Evolutionary conservation across 2,797 vertebrate genomes (phyloP), one percentile per base, ranked within the genome.

Genomic region (Masticophis lateralis): DNA sequence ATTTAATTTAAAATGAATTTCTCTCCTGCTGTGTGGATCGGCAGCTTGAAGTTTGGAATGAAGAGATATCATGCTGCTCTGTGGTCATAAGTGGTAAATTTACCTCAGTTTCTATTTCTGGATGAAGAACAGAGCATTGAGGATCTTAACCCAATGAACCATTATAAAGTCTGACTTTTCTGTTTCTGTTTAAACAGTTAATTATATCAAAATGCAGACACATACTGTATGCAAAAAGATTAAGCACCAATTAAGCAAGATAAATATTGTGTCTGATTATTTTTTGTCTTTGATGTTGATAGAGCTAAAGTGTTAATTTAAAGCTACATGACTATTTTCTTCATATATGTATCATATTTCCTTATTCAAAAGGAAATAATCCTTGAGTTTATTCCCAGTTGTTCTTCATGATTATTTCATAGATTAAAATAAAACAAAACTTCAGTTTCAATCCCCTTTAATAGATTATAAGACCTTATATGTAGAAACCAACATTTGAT

Each of bases 1-100:
- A 83, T 95, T 96, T 96, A 94, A 96, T 96, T 97, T 96, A 96
- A 96, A 97, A 96, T 4, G 74, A 96, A 94, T 96, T 90, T 94
- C 94, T 95, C 91, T 95, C 94, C 94, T 83, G 57, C 51, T 95
- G 95, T 94, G 94, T 93, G 92, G 92, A 92, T 92, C 95, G 92
- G 92, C 43, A 0, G 83, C 92, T 94, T 94, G 95, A 96, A 96
- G 95, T 92, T 61, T 92, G 91, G 94, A 94, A 93, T 56, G 91
- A 95, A 95, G 93, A 74, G 61, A 91, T 96, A 93, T 96, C 95
- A 95, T 94, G 94, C 90, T 89, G 94, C 90, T 95, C 32, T 13
- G 56, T 16, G 14, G 95, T 95, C 96, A 87, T 93, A 94, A 97
- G 91, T 88, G 87, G 87, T 7, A 92, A 91, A 92, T 96, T 95